phyloP scores from a whole-genome alignment of 2,888 invertebrate species.

The Plemyria rubiginata region DNA sequence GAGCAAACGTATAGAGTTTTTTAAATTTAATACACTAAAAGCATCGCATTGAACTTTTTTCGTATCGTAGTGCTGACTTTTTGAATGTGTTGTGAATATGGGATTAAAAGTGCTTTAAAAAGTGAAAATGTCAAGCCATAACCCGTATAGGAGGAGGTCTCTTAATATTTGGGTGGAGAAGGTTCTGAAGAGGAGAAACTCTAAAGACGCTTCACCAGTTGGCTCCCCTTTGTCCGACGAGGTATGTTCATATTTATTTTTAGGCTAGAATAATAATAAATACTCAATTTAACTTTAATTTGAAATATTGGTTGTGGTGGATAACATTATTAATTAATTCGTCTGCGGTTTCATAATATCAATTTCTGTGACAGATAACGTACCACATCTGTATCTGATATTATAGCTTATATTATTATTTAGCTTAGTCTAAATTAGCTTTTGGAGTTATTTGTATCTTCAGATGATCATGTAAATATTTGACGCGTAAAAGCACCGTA shows the following conservation, averaged over 20 bases:
- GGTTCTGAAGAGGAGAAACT: slow-evolving; percentile 57
- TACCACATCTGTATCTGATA: too few species aligned
- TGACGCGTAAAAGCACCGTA: slow-evolving; percentile 52
- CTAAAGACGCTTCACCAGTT: slow-evolving; percentile 43
- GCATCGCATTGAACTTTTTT: slow-evolving; percentile 26
- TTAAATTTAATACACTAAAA: slow-evolving; percentile 43
- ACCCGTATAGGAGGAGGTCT: slow-evolving; percentile 58
- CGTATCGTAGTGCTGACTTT: neutral
- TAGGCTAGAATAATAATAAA: neutral
- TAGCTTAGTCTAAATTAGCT: too few species aligned
- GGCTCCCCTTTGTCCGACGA: slow-evolving; percentile 58
- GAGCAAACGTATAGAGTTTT: slow-evolving; percentile 65
- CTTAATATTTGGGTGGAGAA: slow-evolving; percentile 62
- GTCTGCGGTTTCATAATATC: slow-evolving; percentile 3
- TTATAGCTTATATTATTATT: too few species aligned
- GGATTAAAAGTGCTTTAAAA: slow-evolving; percentile 19
- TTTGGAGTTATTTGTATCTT: neutral
- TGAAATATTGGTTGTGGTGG: neutral
- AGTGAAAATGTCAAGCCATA: slow-evolving; percentile 39
- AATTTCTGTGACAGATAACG: slow-evolving; percentile 4
- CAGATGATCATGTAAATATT: slow-evolving; percentile 28
- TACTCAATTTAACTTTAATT: neutral
- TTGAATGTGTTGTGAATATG: slow-evolving; percentile 23
- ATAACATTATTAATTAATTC: neutral
- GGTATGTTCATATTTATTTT: slow-evolving; percentile 42